phyloP scores from a whole-genome alignment of 1,140 invertebrate species.

The Zaprionus africanus region DNA sequence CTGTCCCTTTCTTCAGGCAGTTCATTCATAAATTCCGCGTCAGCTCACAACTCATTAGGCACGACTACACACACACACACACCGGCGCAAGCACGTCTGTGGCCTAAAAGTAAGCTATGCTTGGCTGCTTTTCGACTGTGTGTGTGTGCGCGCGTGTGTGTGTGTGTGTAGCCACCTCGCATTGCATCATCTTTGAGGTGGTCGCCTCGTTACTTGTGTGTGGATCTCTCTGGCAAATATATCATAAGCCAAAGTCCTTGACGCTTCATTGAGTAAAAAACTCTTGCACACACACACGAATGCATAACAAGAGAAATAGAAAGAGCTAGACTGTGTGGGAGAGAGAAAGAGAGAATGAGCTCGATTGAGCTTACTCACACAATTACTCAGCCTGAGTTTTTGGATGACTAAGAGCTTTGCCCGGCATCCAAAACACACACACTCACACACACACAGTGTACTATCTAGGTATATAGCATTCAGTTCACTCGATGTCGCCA shows the following conservation, averaged over 20 bases:
- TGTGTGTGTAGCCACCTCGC: conserved; percentile 49
- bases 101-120: conserved; percentile 44
- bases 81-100: conserved; percentile 36
- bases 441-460: neutral
- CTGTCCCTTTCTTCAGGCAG: conserved; percentile 47
- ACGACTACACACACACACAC: conserved; percentile 54
- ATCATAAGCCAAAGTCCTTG: conserved; percentile 81
- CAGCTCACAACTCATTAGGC: conserved; percentile 81
- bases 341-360: neutral
- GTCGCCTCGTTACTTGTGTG: conserved; percentile 34
- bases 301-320: neutral
- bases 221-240: conserved; percentile 59
- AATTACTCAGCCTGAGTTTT: conserved; percentile 64
- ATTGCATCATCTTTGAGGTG: conserved; percentile 76
- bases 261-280: conserved; percentile 82
- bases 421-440: neutral
- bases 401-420: conserved; percentile 70
- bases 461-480: neutral
- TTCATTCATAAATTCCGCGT: conserved; percentile 81
- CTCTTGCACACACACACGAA: conserved; percentile 50
- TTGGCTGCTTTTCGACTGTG: conserved; percentile 16
- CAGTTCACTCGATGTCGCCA: neutral
- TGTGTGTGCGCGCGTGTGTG: conserved; percentile 14
- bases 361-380: conserved; percentile 36
- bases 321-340: neutral